Evolutionary conservation across 2,113 vertebrate species (phyloP), one percentile per base, ranked within the genome.

Genomic region (Bungarus multicinctus): DNA sequence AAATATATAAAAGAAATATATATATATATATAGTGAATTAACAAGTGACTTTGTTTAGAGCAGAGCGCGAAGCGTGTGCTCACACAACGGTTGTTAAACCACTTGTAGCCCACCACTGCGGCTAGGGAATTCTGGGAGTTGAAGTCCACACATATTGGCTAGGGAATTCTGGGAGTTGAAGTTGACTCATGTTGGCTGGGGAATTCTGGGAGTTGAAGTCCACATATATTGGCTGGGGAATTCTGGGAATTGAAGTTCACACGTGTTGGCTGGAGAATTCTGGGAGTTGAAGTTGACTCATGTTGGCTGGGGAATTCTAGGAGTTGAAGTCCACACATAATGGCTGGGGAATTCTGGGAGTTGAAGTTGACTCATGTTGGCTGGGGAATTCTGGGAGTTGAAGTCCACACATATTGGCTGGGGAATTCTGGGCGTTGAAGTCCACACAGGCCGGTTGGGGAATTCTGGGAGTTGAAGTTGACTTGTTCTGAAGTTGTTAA

Each of bases 1-100:
- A 92, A 95, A 94, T 94, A 90, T 27, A n/a, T 25, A 50, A 12
- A 52, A 30, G 7, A 25, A 34, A 30, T 25, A 27, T 27, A 27
- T 3, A n/a, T n/a, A 16, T n/a, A 34, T 23, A 53, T 34, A 53
- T 22, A 52, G 2, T 27, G 39, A 64, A 25, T 53, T 52, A 53
- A 88, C 6, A 3, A 34, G 2, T 39, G 47, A 10, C n/a, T 57
- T 27, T 45, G 86, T 81, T 0, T 91, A 91, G 92, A 47, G 47
- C 45, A 47, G n/a, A 47, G 45, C 45, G 45, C 6, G 45, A 47
- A 47, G 45, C 45, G 5, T 47, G 45, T 1, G 45, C 45, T 47
- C 45, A 47, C 45, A 47, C 45, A 47, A 47, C 45, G 1, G 6
- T 47, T 47, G 47, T 47, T 47, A 47, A 47, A 47, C 47, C 6